Conservation (phyloP, 2,797 vertebrate species). For the Spheniscus humboldti region DNA sequence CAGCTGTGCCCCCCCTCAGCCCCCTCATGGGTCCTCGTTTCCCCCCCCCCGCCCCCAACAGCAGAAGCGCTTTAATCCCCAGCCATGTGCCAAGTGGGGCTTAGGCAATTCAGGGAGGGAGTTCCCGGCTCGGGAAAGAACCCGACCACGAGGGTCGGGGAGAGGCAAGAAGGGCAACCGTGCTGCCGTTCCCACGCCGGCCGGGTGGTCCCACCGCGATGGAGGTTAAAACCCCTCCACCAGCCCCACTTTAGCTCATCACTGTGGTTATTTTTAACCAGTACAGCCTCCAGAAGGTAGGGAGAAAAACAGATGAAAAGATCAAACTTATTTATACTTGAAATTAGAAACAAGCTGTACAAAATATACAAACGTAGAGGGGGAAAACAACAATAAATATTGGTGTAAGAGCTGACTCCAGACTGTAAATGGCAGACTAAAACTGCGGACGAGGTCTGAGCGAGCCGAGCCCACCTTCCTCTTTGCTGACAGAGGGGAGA, state of each 20-base stretch:
- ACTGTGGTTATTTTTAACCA: neutral
- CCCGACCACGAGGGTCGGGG: rapidly evolving
- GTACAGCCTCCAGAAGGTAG: constrained; percentile 35
- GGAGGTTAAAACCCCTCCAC: neutral
- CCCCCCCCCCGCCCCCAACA: neutral
- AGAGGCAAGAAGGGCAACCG: rapidly evolving
- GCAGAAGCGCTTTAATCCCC: neutral
- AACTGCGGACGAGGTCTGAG: neutral
- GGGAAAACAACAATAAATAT: neutral
- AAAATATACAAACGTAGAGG: neutral
- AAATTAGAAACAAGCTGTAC: constrained; percentile 15
- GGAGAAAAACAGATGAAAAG: constrained; percentile 29
- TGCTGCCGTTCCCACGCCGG: rapidly evolving
- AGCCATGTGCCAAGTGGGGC: rapidly evolving
- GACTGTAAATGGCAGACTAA: neutral
- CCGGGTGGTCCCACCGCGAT: rapidly evolving
- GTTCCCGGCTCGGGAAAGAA: neutral
- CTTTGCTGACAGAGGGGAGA: neutral
- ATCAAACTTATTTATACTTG: constrained; percentile 34
- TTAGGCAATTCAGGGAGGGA: neutral
- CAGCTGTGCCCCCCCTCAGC: neutral
- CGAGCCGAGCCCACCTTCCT: neutral
- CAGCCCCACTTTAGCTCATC: neutral
- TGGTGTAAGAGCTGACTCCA: neutral
- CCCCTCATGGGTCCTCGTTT: neutral